Evolutionary conservation across 2,113 vertebrate species (phyloP), one percentile per base, ranked within the genome.

Genomic region (Tapirus terrestris): DNA sequence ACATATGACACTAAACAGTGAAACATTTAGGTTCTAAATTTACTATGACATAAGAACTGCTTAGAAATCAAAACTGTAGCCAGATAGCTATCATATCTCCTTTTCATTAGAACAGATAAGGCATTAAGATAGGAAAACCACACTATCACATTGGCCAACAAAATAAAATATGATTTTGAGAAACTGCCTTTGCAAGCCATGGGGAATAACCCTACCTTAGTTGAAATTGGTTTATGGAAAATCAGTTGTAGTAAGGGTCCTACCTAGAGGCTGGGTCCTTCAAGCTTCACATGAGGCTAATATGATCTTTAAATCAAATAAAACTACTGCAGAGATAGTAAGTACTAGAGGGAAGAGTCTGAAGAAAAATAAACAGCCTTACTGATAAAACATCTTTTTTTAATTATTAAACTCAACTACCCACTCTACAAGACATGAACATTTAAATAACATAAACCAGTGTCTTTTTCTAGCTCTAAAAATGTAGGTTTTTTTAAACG

Each of bases 11-110:
- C 3, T 70, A 93, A 91, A 72, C 43, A 61, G 4, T 73, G 18
- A 56, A 95, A 68, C 14, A 87, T n/a, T 80, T 91, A 76, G 13
- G n/a, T 93, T 93, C 39, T 68, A 73, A 93, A 94, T 53, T 80
- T 85, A 95, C 94, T 85, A 83, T 68, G 20, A 39, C 45, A 4
- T n/a, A 88, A 84, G 81, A 96, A 63, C 16, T 84, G 53, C 56
- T 82, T 53, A 79, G 43, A 91, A 93, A 97, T 61, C 53, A 70
- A 93, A 93, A 85, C 1, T 53, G 3, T 88, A 53, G 13, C 48
- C 51, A 84, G 8, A 68, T 2, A 75, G 7, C 23, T 81, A 61
- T 39, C 58, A 58, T 23, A 61, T 27, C 51, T 76, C 72, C 85
- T 36, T 96, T 72, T 84, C 33, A 58, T 48, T 75, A 73, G n/a